Base-by-base conservation (phyloP, 2,113 vertebrate genomes). In the Heterochromis multidens region DNA sequence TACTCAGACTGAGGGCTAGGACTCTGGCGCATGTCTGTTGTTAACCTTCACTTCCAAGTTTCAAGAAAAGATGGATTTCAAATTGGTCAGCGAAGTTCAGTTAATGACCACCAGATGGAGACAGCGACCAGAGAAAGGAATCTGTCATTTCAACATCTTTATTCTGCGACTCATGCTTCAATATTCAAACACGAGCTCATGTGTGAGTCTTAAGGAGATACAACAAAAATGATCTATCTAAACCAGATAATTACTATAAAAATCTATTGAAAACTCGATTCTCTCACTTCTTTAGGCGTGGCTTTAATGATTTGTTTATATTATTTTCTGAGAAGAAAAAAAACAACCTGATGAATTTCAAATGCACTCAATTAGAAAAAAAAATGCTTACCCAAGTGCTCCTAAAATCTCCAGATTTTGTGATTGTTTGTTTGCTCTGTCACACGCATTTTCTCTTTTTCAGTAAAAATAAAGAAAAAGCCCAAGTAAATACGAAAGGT, bases 81-180 rank as follows among this genome's bases (percentile, higher is more conserved):
- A n/a, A 16, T 60, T 31, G 14, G 13, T 74, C 56, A 43, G 10
- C 37, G 31, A 9, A 70, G 16, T 85, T 6, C 54, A 10, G 2
- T 1, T 1, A 84, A 27, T 25, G 11, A 6, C 89, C 94, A 87
- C 89, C 87, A 93, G 93, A 85, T 93, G 91, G 91, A 80, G 88
- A 81, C 87, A 90, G 3, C 54, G 62, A 67, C 83, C 16, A 74
- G 49, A 77, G 35, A 78, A 88, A 84, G 40, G 33, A 19, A 72
- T 52, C 25, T 29, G 16, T 49, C 4, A 19, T 49, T 49, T 72
- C 52, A 31, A 21, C 43, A 31, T 10, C 12, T 72, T 25, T 49
- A 25, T 29, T 21, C 67, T 49, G 17, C 21, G 25, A 17, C 10
- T 72, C 43, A 29, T 31, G 43, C 17, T 5, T 52, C 25, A 52